Evolutionary conservation across 2,797 vertebrate genomes (phyloP).

Genomic region (Phoebastria nigripes): DNA sequence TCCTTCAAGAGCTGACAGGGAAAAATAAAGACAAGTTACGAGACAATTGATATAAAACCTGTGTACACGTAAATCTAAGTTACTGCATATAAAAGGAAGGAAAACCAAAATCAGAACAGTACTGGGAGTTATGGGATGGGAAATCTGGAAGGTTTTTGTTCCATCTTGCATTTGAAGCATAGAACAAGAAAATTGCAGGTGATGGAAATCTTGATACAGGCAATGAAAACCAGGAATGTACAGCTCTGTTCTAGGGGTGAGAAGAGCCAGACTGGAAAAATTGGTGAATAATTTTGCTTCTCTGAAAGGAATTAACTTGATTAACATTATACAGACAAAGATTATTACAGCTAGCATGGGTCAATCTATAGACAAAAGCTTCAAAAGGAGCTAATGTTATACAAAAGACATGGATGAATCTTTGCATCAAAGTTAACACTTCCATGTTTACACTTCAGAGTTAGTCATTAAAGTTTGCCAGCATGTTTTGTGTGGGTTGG

Average conservation of each 20-base stretch:
- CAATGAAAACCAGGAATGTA: neutral
- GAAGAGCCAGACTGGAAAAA: neutral
- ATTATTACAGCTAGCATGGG: neutral
- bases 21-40: conserved; percentile 31
- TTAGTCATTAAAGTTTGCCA: neutral
- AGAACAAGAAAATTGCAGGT: neutral
- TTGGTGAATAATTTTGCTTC: neutral
- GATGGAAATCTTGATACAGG: neutral
- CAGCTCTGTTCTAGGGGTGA: neutral
- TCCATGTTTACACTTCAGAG: neutral
- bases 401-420: neutral
- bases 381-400: neutral
- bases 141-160: neutral
- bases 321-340: neutral
- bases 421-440: neutral
- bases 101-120: neutral
- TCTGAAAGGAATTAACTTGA: neutral
- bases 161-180: neutral
- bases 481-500: neutral
- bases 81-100: conserved; percentile 2
- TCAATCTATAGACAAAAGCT: neutral
- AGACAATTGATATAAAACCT: conserved; percentile 7
- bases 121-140: neutral
- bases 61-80: neutral
- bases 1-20: conserved; percentile 6